Evolutionary conservation across 2,797 vertebrate species (phyloP).

Genomic region (Dryobates pubescens): DNA sequence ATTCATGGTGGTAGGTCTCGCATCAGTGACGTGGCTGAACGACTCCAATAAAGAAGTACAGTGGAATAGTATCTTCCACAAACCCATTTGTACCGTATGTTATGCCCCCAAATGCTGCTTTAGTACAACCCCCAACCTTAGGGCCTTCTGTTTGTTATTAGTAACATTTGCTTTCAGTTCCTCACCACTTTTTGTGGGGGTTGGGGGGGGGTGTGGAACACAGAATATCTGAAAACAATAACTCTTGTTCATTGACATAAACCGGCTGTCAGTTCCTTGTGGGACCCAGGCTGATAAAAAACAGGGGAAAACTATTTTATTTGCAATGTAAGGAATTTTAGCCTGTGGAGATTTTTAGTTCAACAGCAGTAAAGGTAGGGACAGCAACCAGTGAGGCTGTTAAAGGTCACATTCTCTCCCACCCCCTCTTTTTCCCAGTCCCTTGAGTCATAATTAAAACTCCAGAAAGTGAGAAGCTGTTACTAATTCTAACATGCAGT

Average conservation of each 20-base stretch:
- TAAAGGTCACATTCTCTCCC: slow-evolving; percentile 73
- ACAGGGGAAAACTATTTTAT: slow-evolving; percentile 87
- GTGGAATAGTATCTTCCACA: slow-evolving; percentile 48
- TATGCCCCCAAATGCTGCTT: slow-evolving; percentile 43
- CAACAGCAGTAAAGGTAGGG: slow-evolving; percentile 81
- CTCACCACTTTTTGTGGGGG: neutral
- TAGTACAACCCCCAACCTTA: slow-evolving; percentile 63
- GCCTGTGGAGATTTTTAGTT: slow-evolving; percentile 81
- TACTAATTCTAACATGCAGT: slow-evolving; percentile 77
- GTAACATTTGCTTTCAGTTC: slow-evolving; percentile 76
- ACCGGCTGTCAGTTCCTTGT: slow-evolving; percentile 85
- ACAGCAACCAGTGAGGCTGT: slow-evolving; percentile 79
- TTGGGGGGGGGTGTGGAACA: slow-evolving; percentile 6
- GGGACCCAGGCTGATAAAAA: slow-evolving; percentile 90
- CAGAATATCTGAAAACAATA: slow-evolving; percentile 87
- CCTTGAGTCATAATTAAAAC: slow-evolving; percentile 85
- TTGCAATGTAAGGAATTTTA: slow-evolving; percentile 86
- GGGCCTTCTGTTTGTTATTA: slow-evolving; percentile 76
- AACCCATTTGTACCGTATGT: slow-evolving; percentile 30
- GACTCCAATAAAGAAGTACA: slow-evolving; percentile 26
- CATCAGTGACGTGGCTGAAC: neutral
- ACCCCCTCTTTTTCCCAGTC: slow-evolving; percentile 71
- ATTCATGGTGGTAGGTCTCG: slow-evolving; percentile 24
- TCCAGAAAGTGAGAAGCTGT: slow-evolving; percentile 80
- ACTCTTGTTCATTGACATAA: slow-evolving; percentile 84